Evolutionary conservation across 2,797 vertebrate species (phyloP).

Genomic region (Sparidentex hasta): DNA sequence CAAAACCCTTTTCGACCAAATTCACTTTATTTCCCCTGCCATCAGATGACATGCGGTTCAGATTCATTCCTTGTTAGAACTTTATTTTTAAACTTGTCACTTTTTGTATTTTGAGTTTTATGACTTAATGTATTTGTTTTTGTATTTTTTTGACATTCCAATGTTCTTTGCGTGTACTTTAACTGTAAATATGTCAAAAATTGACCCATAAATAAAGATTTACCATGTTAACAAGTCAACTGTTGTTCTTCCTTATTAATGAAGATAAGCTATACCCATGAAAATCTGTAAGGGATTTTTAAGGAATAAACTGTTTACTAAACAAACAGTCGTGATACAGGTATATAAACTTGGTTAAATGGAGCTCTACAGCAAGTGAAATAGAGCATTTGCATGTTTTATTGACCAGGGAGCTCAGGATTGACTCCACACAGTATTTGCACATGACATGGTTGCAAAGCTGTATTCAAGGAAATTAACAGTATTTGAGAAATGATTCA

Average conservation of each 20-base stretch:
- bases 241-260: not conserved
- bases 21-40: conserved; percentile 20
- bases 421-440: too few relatives aligned
- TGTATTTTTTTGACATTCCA: conserved; percentile 83
- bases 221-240: conserved; percentile 38
- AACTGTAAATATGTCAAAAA: conserved; percentile 73
- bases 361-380: too few relatives aligned
- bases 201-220: conserved; percentile 76
- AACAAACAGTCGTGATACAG: too few relatives aligned
- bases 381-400: too few relatives aligned
- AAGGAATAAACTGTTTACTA: not conserved
- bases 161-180: conserved; percentile 56
- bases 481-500: not conserved
- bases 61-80: conserved; percentile 53
- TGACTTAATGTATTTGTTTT: conserved; percentile 63
- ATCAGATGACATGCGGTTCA: conserved; percentile 31
- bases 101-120: conserved; percentile 69
- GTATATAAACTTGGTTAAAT: too few relatives aligned
- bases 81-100: conserved; percentile 43
- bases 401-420: too few relatives aligned
- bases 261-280: not conserved
- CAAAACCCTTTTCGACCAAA: conserved; percentile 22
- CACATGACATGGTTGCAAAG: not conserved
- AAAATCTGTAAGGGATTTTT: not conserved
- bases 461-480: not conserved